phyloP scores from a whole-genome alignment of 2,888 invertebrate species.

The Meandrusa payeni region DNA sequence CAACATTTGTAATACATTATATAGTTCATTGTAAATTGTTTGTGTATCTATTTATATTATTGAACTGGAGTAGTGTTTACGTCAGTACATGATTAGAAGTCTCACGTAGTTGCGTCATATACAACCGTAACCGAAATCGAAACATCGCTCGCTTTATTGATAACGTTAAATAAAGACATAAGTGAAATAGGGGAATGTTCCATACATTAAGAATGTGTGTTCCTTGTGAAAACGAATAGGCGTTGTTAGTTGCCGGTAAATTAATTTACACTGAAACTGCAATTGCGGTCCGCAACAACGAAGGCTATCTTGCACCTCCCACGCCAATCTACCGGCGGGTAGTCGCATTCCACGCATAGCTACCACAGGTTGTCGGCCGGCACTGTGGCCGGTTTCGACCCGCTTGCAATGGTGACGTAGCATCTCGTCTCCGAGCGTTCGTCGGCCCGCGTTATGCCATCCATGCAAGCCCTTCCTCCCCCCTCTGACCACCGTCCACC shows the following conservation, averaged over 20 bases:
- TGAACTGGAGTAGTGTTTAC: background rate
- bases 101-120: slow-evolving; percentile 1
- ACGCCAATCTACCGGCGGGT: slow-evolving; percentile 62
- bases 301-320: slow-evolving; percentile 60
- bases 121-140: background rate
- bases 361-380: slow-evolving; percentile 71
- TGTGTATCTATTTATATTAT: background rate
- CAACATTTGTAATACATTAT: no score
- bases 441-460: slow-evolving; percentile 43
- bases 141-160: background rate
- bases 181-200: background rate
- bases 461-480: slow-evolving; percentile 37
- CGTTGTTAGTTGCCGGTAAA: slow-evolving; percentile 9
- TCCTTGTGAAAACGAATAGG: slow-evolving; percentile 1
- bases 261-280: slow-evolving; percentile 36
- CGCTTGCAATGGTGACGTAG: slow-evolving; percentile 65
- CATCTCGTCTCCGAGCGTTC: slow-evolving; percentile 47
- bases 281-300: slow-evolving; percentile 44
- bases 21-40: background rate
- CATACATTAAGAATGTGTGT: background rate
- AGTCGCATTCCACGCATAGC: slow-evolving; percentile 72
- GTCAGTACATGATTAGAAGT: background rate
- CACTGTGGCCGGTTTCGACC: slow-evolving; percentile 62
- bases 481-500: slow-evolving; percentile 23
- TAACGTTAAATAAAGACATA: background rate